Conservation (phyloP, 1,140 invertebrate genomes). For the Dreissena rostriformis region DNA sequence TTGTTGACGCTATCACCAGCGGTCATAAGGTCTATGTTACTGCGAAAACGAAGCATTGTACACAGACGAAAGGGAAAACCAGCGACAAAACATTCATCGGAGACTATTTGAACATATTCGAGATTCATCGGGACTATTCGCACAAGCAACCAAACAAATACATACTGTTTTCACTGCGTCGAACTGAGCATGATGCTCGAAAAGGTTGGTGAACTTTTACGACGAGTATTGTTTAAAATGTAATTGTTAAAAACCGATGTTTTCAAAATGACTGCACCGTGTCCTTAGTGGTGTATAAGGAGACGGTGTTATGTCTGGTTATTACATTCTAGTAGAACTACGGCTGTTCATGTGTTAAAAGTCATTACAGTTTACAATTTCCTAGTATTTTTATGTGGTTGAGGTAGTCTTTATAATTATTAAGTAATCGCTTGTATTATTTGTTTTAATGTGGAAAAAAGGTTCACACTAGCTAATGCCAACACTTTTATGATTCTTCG, state of each 20-base stretch:
- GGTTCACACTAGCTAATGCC: no score
- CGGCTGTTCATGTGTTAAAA: no score
- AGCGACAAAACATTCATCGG: constrained; percentile 52
- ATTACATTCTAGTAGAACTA: no score
- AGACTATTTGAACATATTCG: constrained; percentile 58
- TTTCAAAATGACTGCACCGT: not conserved
- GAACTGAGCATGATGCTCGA: constrained; percentile 20
- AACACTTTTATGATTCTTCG: no score
- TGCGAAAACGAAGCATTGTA: constrained; percentile 55
- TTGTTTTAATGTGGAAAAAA: no score
- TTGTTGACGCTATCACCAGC: constrained; percentile 51
- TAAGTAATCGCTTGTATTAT: no score
- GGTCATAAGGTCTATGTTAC: constrained; percentile 59
- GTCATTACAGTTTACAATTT: no score
- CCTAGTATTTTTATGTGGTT: no score
- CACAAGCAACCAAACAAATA: constrained; percentile 36
- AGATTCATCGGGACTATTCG: constrained; percentile 33
- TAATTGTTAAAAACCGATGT: no score
- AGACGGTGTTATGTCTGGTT: constrained; percentile 12
- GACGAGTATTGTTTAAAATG: no score
- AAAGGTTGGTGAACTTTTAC: constrained; percentile 31
- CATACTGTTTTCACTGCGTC: constrained; percentile 41
- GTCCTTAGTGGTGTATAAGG: no score
- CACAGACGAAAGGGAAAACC: constrained; percentile 13
- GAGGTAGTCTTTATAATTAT: no score